These are phyloP conservation scores for Chamaetylas fuelleborni DNA, from an alignment of 2,113 vertebrate species.

Conservation along the genomic window DNA sequence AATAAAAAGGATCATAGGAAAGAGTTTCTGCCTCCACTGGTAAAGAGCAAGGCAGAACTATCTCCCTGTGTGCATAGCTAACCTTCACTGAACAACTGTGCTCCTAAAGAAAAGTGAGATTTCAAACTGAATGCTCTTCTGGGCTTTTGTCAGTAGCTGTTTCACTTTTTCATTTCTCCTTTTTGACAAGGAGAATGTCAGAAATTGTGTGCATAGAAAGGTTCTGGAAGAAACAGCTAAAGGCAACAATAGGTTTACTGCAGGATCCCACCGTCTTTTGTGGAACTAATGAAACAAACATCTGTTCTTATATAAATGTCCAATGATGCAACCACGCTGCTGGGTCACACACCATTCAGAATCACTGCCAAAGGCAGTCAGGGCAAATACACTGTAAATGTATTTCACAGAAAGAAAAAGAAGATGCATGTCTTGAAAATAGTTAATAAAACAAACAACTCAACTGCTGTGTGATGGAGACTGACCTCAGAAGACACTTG, in stretches of 20 bases:
- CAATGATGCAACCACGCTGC: not conserved
- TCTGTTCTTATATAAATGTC: not conserved
- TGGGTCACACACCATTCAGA: not conserved
- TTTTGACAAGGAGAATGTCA: not conserved
- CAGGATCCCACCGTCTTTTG: rapidly evolving
- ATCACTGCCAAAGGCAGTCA: not conserved
- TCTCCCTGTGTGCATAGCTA: not conserved
- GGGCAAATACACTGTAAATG: not conserved
- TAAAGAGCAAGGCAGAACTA: not conserved
- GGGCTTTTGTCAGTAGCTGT: not conserved
- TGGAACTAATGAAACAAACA: not conserved
- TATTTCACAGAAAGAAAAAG: not conserved
- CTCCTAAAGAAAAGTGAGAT: not conserved
- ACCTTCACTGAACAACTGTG: not conserved
- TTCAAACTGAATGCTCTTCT: not conserved
- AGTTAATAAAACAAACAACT: not conserved
- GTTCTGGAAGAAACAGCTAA: not conserved
- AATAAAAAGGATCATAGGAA: not conserved
- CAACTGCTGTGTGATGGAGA: not conserved
- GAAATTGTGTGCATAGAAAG: not conserved
- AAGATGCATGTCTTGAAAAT: not conserved
- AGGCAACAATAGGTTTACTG: not conserved
- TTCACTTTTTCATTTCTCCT: not conserved
- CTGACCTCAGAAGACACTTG: not conserved
- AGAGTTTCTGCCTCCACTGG: not conserved